phyloP scores from a whole-genome alignment of 2,888 invertebrate genomes.

The Agonopterix heracliana region DNA sequence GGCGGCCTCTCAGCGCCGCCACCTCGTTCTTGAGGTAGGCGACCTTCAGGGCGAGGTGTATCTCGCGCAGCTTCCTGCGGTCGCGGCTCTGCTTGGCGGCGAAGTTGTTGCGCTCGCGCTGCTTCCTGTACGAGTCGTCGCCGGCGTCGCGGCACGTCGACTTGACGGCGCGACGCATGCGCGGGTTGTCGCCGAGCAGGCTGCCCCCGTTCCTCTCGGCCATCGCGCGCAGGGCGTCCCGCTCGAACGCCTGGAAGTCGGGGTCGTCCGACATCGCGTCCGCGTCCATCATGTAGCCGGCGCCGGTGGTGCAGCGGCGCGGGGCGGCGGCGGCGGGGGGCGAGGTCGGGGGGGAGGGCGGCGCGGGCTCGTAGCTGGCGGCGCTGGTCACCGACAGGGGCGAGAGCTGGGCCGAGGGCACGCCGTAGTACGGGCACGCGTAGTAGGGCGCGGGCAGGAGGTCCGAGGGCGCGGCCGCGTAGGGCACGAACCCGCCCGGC shows the following conservation, averaged over 20 bases:
- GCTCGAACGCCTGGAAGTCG: constrained; percentile 81
- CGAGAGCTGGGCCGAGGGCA: constrained; percentile 25
- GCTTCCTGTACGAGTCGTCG: constrained; percentile 92
- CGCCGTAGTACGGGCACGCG: background rate
- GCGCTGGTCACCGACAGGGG: constrained; percentile 27
- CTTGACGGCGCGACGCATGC: constrained; percentile 77
- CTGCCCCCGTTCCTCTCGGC: constrained; percentile 75
- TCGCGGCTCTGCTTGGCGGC: constrained; percentile 97
- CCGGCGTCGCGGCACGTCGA: constrained; percentile 41
- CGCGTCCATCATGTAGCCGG: constrained; percentile 20
- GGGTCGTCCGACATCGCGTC: constrained; percentile 54
- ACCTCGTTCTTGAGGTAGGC: constrained; percentile 78
- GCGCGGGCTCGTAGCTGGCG: constrained; percentile 14
- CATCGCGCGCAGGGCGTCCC: constrained; percentile 79
- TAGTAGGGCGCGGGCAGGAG: background rate
- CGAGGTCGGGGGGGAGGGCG: constrained; percentile 20
- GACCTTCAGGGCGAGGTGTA: constrained; percentile 92
- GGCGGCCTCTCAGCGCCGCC: constrained; percentile 32
- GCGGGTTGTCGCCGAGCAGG: constrained; percentile 75
- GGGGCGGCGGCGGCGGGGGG: constrained; percentile 11
- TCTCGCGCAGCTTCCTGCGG: constrained; percentile 91
- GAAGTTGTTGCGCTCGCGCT: constrained; percentile 93
- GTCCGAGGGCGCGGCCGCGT: too few species aligned
- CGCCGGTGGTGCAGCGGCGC: constrained; percentile 6
- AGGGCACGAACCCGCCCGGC: too few species aligned